Conservation (phyloP, 2,888 invertebrate genomes). For the Mesorhabditis belari region DNA sequence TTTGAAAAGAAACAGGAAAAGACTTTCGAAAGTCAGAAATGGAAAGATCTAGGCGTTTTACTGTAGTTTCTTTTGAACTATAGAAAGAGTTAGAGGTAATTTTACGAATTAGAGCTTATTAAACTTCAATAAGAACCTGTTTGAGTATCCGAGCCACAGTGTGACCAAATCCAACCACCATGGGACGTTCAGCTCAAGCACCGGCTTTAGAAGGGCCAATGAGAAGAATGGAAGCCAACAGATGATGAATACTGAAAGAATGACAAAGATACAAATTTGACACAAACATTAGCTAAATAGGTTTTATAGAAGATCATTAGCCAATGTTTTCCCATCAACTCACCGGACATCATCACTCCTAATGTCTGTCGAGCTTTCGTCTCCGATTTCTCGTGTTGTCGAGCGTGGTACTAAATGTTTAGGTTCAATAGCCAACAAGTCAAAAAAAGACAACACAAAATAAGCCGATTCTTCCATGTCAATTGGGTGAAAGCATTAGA, state of each 20-base stretch:
- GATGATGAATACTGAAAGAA: conserved; percentile 69
- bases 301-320: background rate
- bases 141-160: conserved; percentile 91
- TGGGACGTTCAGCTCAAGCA: conserved; percentile 21
- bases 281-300: no score
- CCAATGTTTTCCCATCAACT: background rate
- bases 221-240: conserved; percentile 99
- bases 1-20: no score
- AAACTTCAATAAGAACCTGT: conserved; percentile 55
- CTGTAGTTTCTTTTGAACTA: no score
- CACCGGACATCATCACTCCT: conserved; percentile 91
- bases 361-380: conserved; percentile 97
- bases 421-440: no score
- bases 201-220: conserved; percentile 69
- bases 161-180: conserved; percentile 41
- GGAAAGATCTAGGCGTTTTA: no score
- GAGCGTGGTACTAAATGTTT: conserved; percentile 15
- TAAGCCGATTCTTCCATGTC: no score
- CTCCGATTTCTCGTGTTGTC: conserved; percentile 59
- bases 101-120: no score
- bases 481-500: no score
- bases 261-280: no score
- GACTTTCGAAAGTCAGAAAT: no score
- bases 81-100: no score
- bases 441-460: no score